Percentiles rank a stretch among this genome's conserved stretches.
phyloP scores from a whole-genome alignment of 2,113 vertebrate species.

The Platanista minor region DNA sequence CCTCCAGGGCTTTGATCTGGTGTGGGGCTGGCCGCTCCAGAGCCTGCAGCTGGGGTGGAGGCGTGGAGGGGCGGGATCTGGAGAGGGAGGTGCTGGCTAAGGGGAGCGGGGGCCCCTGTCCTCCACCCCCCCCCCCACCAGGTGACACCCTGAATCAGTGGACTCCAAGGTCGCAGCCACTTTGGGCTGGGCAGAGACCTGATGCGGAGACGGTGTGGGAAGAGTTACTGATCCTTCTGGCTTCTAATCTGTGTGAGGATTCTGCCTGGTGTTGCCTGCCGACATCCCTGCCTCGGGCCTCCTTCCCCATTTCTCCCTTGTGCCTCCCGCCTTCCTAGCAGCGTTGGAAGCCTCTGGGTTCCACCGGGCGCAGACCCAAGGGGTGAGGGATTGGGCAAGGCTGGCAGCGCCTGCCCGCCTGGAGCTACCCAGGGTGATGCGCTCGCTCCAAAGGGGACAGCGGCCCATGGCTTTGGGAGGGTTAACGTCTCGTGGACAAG shows the following conservation, averaged over 20 bases:
- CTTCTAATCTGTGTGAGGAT: neutral
- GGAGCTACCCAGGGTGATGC: neutral
- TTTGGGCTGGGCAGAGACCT: neutral
- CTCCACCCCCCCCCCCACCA: neutral
- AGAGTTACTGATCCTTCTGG: neutral
- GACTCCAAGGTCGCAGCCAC: neutral
- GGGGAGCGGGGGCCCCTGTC: neutral
- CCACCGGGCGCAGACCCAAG: neutral
- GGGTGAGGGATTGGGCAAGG: neutral
- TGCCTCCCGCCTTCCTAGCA: neutral
- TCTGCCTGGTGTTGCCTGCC: neutral
- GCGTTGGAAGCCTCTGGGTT: neutral
- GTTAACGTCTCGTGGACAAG: rapidly evolving
- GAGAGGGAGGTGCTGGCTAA: neutral
- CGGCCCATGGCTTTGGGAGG: neutral
- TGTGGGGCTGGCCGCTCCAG: slow-evolving; percentile 72
- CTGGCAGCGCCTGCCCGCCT: neutral
- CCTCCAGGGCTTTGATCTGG: slow-evolving; percentile 81
- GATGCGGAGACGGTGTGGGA: neutral
- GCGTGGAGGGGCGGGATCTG: neutral
- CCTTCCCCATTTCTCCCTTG: neutral
- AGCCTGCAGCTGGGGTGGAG: neutral
- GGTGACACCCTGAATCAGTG: rapidly evolving
- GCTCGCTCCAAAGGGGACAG: neutral
- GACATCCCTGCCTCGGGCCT: neutral